A percentile compares a stretch with the other conserved stretches of the same genome.
Conservation (phyloP, 2,888 invertebrate genomes). For the Spicauda simplicius region DNA sequence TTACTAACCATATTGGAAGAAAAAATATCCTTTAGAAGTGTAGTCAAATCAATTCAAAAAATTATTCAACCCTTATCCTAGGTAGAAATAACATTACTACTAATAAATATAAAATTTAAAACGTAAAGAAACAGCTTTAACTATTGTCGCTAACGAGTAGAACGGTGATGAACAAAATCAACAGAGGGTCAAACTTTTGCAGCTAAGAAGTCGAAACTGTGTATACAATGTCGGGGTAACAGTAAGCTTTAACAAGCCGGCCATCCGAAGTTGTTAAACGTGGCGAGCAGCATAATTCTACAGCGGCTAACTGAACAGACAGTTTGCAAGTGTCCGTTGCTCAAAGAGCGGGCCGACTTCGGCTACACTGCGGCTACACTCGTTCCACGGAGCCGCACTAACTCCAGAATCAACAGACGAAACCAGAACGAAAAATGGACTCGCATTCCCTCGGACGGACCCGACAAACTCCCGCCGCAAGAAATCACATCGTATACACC, state of each 20-base stretch:
- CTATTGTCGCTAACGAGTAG: conserved; percentile 51
- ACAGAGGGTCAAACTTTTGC: conserved; percentile 72
- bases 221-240: conserved; percentile 67
- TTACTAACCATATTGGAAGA: no score
- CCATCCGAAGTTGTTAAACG: conserved; percentile 77
- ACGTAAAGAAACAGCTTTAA: conserved; percentile 7
- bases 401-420: conserved; percentile 18
- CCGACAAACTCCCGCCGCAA: conserved; percentile 69
- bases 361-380: background rate
- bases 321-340: conserved; percentile 62
- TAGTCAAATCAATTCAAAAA: background rate
- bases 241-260: conserved; percentile 74
- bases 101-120: background rate
- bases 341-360: conserved; percentile 37
- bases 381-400: conserved; percentile 4
- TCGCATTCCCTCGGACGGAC: conserved; percentile 65
- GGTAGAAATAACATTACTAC: background rate
- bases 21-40: no score
- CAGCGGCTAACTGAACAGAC: conserved; percentile 62
- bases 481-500: conserved; percentile 82
- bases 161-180: conserved; percentile 71
- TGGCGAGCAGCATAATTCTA: conserved; percentile 57
- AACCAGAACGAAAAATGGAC: conserved; percentile 59
- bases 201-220: conserved; percentile 77
- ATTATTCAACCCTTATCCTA: background rate